Evolutionary conservation across 1,140 invertebrate species (phyloP).

Genomic region (Drosophila obscura): DNA sequence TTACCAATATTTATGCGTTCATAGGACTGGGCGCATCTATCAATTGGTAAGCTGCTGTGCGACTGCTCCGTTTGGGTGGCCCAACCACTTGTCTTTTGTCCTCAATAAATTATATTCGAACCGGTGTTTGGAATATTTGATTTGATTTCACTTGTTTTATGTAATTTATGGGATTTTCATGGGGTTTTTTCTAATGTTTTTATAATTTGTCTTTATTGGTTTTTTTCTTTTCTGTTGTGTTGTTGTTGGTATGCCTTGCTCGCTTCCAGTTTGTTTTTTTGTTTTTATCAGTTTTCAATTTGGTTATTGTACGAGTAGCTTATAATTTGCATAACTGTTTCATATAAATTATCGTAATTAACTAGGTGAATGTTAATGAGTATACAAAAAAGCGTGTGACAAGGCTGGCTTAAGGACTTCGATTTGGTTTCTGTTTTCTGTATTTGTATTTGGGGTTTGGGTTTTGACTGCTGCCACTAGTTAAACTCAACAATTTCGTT

Average conservation of each 20-base stretch:
- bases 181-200: constrained; percentile 35
- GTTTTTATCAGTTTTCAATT: constrained; percentile 20
- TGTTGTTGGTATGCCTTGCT: constrained; percentile 53
- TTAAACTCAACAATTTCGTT: constrained; percentile 42
- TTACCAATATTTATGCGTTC: constrained; percentile 70
- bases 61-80: constrained; percentile 64
- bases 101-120: constrained; percentile 71
- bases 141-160: constrained; percentile 25
- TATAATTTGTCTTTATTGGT: constrained; percentile 76
- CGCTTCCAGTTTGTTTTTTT: constrained; percentile 23
- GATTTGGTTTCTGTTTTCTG: constrained; percentile 6
- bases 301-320: constrained; percentile 45
- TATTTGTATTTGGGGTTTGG: neutral
- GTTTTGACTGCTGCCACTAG: constrained; percentile 24
- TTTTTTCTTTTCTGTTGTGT: constrained; percentile 41
- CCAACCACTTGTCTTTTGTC: constrained; percentile 60
- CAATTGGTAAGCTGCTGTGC: constrained; percentile 55
- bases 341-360: constrained; percentile 69
- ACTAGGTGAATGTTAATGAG: constrained; percentile 56
- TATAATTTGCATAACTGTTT: constrained; percentile 59
- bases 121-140: constrained; percentile 63
- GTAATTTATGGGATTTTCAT: constrained; percentile 63
- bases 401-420: constrained; percentile 47
- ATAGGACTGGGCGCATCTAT: constrained; percentile 60
- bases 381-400: constrained; percentile 56